Base-by-base conservation (phyloP, 2,888 invertebrate genomes). In the Artemia sinica region DNA sequence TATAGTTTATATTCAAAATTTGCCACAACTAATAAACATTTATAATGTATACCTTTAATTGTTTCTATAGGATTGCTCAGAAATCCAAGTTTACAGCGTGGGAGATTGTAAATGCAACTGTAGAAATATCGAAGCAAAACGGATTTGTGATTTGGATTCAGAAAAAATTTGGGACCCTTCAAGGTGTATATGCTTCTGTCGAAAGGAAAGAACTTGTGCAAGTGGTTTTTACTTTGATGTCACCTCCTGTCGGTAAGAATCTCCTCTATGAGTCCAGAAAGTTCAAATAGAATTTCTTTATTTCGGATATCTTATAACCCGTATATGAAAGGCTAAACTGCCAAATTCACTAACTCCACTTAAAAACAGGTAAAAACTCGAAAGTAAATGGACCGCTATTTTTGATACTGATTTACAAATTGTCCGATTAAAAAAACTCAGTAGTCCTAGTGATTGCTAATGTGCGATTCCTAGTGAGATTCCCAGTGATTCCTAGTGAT, bases 31-130 rank as follows among this genome's bases (percentile, higher is more conserved):
- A 28, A 28, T 67, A 66, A 75, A 75, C 14, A 8, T 50, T 28
- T 49, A 28, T 48, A 65, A 28, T 9, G 12, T 28, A 12, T 66
- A 66, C 66, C n/a, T 50, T 66, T 7, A 28, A 41, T 70, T 71
- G 8, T 63, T 9, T 72, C 50, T 51, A 50, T 73, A 84, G 83
- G 77, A 84, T 73, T 86, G 86, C 74, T 83, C 80, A 66, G 74
- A 75, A 8, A 81, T 81, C 50, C 86, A 86, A 76, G 75, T 77
- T 66, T 86, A 85, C 73, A 76, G 77, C 66, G 75, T 79, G 69
- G 76, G 79, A 0, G 80, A 83, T 72, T 86, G 86, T 73, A 78
- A 79, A 49, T 86, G 86, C 74, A 76, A 76, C 13, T 86, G 86
- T 74, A 79, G 76, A 11, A 86, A 86, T 72, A 74, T 75, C 7